Percentiles rank a stretch among this genome's conserved stretches.
Conservation (phyloP, 2,888 invertebrate species). For the Pachymerium ferrugineum region DNA sequence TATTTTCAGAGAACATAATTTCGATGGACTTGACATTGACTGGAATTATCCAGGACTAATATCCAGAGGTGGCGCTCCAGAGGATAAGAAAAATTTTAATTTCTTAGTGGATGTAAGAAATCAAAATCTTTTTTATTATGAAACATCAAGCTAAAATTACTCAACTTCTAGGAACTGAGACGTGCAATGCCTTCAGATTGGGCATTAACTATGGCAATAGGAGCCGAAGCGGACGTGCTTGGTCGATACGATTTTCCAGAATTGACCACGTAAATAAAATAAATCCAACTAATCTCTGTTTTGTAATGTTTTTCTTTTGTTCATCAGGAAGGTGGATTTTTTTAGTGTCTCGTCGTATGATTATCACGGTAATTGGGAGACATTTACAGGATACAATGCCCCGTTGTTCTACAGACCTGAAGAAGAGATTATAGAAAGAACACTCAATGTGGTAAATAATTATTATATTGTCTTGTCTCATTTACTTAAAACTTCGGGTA, state of each 20-base stretch:
- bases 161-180: neutral
- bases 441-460: conserved; percentile 62
- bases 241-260: conserved; percentile 68
- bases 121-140: neutral
- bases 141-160: neutral
- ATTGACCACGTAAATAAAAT: conserved; percentile 58
- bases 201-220: conserved; percentile 73
- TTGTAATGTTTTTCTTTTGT: neutral
- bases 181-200: conserved; percentile 48
- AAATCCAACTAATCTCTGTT: too few relatives aligned
- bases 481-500: too few relatives aligned
- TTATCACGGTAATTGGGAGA: conserved; percentile 80
- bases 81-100: neutral
- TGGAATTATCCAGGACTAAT: neutral
- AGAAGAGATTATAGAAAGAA: conserved; percentile 42
- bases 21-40: neutral
- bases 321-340: conserved; percentile 59
- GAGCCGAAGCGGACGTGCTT: conserved; percentile 69
- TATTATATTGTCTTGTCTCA: conserved; percentile 35
- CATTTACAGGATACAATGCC: conserved; percentile 67
- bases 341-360: conserved; percentile 85
- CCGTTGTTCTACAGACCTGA: conserved; percentile 54
- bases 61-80: neutral
- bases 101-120: neutral
- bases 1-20: neutral